These are phyloP conservation scores for Epicauta chinensis DNA, from an alignment of 1,140 invertebrate genomes.

Conservation along the genomic window DNA sequence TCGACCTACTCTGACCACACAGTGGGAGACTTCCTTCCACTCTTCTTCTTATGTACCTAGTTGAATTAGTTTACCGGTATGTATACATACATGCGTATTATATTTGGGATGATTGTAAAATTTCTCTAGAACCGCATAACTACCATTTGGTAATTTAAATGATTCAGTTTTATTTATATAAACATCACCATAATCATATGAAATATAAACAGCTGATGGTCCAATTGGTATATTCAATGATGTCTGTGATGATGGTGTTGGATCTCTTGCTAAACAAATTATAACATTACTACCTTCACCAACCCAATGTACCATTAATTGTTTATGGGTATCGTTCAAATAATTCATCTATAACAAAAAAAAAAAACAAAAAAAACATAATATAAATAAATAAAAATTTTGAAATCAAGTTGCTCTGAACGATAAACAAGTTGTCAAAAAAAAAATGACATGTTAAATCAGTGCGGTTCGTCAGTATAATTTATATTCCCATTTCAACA, in stretches of 20 bases:
- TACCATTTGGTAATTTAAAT: constrained; percentile 52
- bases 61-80: no score
- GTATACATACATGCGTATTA: constrained; percentile 65
- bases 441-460: no score
- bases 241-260: constrained; percentile 41
- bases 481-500: no score
- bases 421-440: no score
- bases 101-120: constrained; percentile 78
- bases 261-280: constrained; percentile 74
- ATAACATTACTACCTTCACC: constrained; percentile 79
- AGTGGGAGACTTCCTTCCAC: no score
- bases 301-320: constrained; percentile 86
- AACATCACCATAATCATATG: constrained; percentile 76
- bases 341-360: constrained; percentile 51
- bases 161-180: constrained; percentile 67
- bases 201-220: constrained; percentile 74
- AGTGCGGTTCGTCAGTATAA: no score
- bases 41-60: no score
- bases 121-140: constrained; percentile 67
- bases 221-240: constrained; percentile 42
- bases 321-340: constrained; percentile 79
- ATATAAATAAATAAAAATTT: background rate
- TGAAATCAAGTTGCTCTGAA: no score
- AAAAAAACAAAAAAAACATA: no score
- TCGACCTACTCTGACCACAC: no score